phyloP scores from a whole-genome alignment of 2,113 vertebrate species.

The Vidua macroura region DNA sequence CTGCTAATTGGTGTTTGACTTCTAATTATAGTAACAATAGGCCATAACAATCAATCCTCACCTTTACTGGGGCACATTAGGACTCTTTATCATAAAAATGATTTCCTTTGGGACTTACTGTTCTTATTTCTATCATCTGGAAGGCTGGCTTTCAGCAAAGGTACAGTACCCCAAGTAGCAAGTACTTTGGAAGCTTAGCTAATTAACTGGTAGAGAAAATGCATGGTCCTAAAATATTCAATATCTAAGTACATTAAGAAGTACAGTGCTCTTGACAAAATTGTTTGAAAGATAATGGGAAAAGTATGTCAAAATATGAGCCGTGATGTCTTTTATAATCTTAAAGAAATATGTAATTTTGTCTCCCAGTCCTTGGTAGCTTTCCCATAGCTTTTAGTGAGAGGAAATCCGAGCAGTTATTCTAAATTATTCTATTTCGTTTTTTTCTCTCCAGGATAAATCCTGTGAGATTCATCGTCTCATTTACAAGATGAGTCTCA shows the following conservation, averaged over 20 bases:
- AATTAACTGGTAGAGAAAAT: conserved; percentile 47
- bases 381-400: conserved; percentile 18
- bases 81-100: conserved; percentile 47
- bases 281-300: conserved; percentile 13
- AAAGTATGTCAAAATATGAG: conserved; percentile 10
- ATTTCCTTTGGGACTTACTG: conserved; percentile 42
- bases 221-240: conserved; percentile 5
- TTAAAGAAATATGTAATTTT: background rate
- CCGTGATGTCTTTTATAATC: background rate
- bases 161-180: background rate
- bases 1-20: conserved; percentile 69
- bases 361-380: background rate
- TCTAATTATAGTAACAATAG: conserved; percentile 69
- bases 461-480: conserved; percentile 57
- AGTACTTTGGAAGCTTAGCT: conserved; percentile 22
- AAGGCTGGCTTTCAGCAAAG: conserved; percentile 35
- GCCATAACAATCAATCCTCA: conserved; percentile 54
- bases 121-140: conserved; percentile 30
- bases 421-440: conserved; percentile 49
- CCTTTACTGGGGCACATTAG: conserved; percentile 48
- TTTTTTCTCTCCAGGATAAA: conserved; percentile 55
- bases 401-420: conserved; percentile 23
- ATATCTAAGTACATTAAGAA: background rate
- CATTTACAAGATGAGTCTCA: conserved; percentile 40
- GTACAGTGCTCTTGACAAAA: background rate